Evolutionary conservation across 2,888 invertebrate genomes (phyloP).

Genomic region (Lissonota sp.): DNA sequence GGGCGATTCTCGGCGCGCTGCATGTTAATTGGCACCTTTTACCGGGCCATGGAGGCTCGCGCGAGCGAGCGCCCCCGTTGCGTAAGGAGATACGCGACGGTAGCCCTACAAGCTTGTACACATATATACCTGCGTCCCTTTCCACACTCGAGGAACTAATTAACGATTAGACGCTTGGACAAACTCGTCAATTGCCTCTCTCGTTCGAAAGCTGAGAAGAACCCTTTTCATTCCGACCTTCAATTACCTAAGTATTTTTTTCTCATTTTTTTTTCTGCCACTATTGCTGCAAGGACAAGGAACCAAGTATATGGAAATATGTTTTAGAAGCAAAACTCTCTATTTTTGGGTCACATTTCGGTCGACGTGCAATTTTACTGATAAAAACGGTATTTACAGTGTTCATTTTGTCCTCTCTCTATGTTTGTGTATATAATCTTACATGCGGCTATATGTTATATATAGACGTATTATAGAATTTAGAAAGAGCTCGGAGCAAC

Average conservation of each 20-base stretch:
- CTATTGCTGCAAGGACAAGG: not conserved
- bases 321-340: no score
- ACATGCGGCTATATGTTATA: not conserved
- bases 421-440: not conserved
- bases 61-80: conserved; percentile 40
- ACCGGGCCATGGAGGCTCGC: conserved; percentile 8
- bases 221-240: conserved; percentile 43
- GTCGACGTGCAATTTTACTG: no score
- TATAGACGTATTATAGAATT: conserved; percentile 17
- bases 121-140: no score
- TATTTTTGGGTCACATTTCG: no score
- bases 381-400: no score
- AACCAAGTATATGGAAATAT: no score
- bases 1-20: conserved; percentile 29
- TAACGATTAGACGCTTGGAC: conserved; percentile 67
- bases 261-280: not conserved
- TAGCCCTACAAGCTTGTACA: conserved; percentile 66
- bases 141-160: conserved; percentile 63
- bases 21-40: conserved; percentile 64
- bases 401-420: not conserved
- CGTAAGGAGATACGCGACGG: conserved; percentile 68
- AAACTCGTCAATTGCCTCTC: conserved; percentile 58
- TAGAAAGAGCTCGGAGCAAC: conserved; percentile 52
- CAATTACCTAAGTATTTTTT: conserved; percentile 21
- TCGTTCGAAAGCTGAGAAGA: conserved; percentile 27